Evolutionary conservation across 2,888 invertebrate genomes (phyloP).

Genomic region (Auanema sp.): DNA sequence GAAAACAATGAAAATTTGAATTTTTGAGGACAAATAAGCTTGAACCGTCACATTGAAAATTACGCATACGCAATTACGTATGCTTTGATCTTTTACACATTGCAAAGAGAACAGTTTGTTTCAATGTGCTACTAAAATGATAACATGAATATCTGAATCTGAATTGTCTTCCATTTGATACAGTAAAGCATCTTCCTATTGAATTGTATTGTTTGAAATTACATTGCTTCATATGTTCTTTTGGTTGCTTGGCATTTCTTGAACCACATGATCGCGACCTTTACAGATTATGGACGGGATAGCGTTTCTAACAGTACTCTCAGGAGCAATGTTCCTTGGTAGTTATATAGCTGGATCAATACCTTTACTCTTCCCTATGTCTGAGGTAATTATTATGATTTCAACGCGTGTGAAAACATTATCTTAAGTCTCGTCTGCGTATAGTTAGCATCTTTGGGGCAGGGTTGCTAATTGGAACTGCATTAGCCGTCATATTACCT

Average conservation of each 20-base stretch:
- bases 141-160: too few species aligned
- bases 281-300: constrained; percentile 29
- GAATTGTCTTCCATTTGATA: not conserved
- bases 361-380: constrained; percentile 87
- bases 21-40: constrained; percentile 5
- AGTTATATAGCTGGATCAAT: constrained; percentile 93
- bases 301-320: constrained; percentile 30
- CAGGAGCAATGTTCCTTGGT: constrained; percentile 83
- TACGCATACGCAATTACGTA: not conserved
- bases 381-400: constrained; percentile 76
- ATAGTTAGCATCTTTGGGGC: constrained; percentile 93
- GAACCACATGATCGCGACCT: not conserved
- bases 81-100: not conserved
- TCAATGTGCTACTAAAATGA: not conserved
- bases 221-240: not conserved
- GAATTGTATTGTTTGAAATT: not conserved
- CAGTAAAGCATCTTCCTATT: not conserved
- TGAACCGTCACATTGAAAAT: not conserved
- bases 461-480: constrained; percentile 93
- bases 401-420: constrained; percentile 22
- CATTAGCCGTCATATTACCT: constrained; percentile 94
- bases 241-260: not conserved
- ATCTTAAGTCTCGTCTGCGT: constrained; percentile 83
- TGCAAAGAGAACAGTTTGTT: not conserved
- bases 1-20: not conserved